Evolutionary conservation across 2,888 invertebrate genomes (phyloP).

Genomic region (Antitype chi): DNA sequence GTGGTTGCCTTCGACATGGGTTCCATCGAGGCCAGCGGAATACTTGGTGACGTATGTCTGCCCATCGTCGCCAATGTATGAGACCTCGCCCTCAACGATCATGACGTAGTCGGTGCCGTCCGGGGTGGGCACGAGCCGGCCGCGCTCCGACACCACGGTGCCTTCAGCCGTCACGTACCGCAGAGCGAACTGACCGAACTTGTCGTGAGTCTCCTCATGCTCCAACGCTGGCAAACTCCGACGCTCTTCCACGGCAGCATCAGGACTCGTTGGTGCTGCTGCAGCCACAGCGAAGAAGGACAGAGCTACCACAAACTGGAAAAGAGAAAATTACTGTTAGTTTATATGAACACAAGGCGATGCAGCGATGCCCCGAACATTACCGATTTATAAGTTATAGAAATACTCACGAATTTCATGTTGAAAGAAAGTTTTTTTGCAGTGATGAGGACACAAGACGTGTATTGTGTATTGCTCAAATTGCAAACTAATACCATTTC

Average conservation of each 20-base stretch:
- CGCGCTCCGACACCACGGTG: constrained; percentile 69
- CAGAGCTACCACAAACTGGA: too few species aligned
- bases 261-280: background rate
- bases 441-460: constrained; percentile 13
- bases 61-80: constrained; percentile 78
- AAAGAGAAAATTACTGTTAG: too few species aligned
- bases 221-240: background rate
- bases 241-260: too few species aligned
- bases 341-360: background rate
- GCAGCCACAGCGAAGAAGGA: background rate
- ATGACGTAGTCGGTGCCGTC: constrained; percentile 74
- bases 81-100: constrained; percentile 77
- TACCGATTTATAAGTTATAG: background rate
- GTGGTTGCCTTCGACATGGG: constrained; percentile 75
- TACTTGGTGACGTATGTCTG: constrained; percentile 79
- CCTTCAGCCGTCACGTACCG: constrained; percentile 80
- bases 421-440: constrained; percentile 39
- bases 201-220: background rate
- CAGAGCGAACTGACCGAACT: constrained; percentile 74
- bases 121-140: constrained; percentile 65
- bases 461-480: constrained; percentile 10
- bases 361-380: background rate
- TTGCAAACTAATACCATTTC: constrained; percentile 43
- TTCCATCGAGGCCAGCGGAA: constrained; percentile 77
- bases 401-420: constrained; percentile 71